Evolutionary conservation across 2,888 invertebrate genomes (phyloP).

Genomic region (Theretra japonica): DNA sequence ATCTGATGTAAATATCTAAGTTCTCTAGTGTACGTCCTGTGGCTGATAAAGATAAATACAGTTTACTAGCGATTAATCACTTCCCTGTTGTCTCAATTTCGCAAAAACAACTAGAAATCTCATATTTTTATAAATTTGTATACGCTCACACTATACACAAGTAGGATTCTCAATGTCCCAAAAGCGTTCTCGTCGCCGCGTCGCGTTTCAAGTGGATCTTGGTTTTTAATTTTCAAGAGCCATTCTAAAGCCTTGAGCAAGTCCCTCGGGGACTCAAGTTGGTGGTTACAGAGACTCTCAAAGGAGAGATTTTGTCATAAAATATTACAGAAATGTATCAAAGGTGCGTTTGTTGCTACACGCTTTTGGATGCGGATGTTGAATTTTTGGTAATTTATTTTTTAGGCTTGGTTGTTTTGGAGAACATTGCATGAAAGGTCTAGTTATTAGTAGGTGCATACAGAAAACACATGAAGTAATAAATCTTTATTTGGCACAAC

Average conservation of each 20-base stretch:
- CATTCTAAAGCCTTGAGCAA: slow-evolving; percentile 44
- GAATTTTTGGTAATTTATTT: neutral
- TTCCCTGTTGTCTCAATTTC: neutral
- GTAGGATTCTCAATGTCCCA: slow-evolving; percentile 29
- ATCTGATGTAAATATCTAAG: too few relatives aligned
- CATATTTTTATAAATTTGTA: slow-evolving; percentile 6
- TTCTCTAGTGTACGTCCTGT: too few relatives aligned
- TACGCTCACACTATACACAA: slow-evolving; percentile 33
- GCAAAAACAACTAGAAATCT: slow-evolving; percentile 5
- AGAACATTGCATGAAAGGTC: neutral
- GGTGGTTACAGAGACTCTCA: slow-evolving; percentile 35
- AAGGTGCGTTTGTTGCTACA: slow-evolving; percentile 31
- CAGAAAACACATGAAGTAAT: neutral
- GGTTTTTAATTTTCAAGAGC: slow-evolving; percentile 58
- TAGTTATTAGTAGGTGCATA: neutral
- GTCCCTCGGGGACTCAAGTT: slow-evolving; percentile 44
- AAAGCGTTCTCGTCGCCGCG: slow-evolving; percentile 36
- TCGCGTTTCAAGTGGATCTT: slow-evolving; percentile 44
- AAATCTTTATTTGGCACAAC: too few relatives aligned
- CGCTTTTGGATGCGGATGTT: neutral
- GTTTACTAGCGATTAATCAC: too few relatives aligned
- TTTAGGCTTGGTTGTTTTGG: neutral
- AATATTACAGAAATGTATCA: slow-evolving; percentile 35
- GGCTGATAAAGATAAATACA: too few relatives aligned
- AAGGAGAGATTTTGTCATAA: slow-evolving; percentile 39